Conservation (phyloP, 1,140 invertebrate species). For the Doryteuthis pealeii region DNA sequence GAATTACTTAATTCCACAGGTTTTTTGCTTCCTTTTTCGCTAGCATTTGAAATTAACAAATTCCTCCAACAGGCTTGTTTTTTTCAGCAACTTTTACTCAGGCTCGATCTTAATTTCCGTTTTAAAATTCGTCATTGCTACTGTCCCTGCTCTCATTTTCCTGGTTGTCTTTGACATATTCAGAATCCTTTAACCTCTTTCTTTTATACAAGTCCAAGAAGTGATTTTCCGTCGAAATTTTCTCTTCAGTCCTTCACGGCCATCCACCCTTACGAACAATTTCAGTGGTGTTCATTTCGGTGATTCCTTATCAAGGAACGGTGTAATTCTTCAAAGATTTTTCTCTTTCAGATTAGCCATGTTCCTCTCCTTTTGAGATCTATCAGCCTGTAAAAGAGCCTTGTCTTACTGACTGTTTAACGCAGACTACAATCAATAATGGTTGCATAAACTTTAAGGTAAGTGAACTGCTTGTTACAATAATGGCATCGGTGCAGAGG, state of each 20-base stretch:
- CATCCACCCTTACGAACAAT: slow-evolving; percentile 25
- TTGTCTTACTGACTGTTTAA: slow-evolving; percentile 30
- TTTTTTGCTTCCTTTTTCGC: background rate
- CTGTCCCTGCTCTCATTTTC: background rate
- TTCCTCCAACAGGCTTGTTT: background rate
- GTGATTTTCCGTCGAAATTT: slow-evolving; percentile 37
- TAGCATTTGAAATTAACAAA: background rate
- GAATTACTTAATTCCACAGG: background rate
- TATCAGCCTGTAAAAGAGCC: slow-evolving; percentile 27
- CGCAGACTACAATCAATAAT: slow-evolving; percentile 42
- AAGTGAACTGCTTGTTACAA: slow-evolving; percentile 43
- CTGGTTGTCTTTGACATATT: background rate
- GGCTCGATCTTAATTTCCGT: background rate
- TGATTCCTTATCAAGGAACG: no score
- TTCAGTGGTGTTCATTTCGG: slow-evolving; percentile 15
- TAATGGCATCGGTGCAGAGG: slow-evolving; percentile 31
- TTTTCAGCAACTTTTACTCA: background rate
- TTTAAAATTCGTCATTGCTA: no score
- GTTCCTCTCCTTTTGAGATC: slow-evolving; percentile 31
- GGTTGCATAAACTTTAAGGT: slow-evolving; percentile 44
- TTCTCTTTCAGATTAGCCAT: slow-evolving; percentile 33
- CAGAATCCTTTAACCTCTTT: slow-evolving; percentile 14
- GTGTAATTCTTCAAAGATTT: slow-evolving; percentile 13
- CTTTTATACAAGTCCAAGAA: slow-evolving; percentile 35
- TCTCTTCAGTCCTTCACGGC: slow-evolving; percentile 38